Base-by-base conservation (phyloP, 2,888 invertebrate genomes). In the Acrocera orbiculus region DNA sequence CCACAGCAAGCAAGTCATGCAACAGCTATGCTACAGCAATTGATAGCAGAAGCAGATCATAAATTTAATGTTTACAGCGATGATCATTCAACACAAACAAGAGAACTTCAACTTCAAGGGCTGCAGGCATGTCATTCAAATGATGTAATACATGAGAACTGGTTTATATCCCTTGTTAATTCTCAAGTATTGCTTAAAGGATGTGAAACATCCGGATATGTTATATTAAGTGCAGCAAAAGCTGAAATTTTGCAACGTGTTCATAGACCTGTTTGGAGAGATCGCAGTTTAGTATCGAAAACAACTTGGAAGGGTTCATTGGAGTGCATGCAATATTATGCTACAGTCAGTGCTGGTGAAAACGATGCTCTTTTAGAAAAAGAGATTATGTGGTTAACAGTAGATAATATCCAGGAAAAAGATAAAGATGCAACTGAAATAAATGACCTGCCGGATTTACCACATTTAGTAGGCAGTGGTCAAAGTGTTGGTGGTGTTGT, bases 271-370 rank as follows among this genome's bases (percentile, higher is more conserved):
- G 80, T 85, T 0, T 90, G 89, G 89, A 73, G 76, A 35, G 78
- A 83, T 47, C 66, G 81, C 32, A 81, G 83, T 8, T 64, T 89
- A 3, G 80, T 90, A n/a, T 76, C 83, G 19, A 96, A 96, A 62
- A 81, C 83, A 1, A 90, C 95, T 0, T 96, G 96, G 93, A 77
- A 83, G 41, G 95, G 95, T 14, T 76, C 83, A 33, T 65, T 98
- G 9, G 85, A 87, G 52, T 92, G 95, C 60, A 92, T 98, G 90
- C 96, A 96, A 70, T 98, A 98, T 65, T 98, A 96, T 64, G 96
- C 96, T 9, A 98, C 98, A 7, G 92, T 96, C 30, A 82, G 81
- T 54, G 85, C 83, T 4, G 73, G 73, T 20, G 74, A 76, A 50
- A 68, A 70, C 40, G 77, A 77, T 48, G 70, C 73, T 23, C 61